Evolutionary conservation across 1,140 invertebrate species (phyloP).

Genomic region (Psix sp.): DNA sequence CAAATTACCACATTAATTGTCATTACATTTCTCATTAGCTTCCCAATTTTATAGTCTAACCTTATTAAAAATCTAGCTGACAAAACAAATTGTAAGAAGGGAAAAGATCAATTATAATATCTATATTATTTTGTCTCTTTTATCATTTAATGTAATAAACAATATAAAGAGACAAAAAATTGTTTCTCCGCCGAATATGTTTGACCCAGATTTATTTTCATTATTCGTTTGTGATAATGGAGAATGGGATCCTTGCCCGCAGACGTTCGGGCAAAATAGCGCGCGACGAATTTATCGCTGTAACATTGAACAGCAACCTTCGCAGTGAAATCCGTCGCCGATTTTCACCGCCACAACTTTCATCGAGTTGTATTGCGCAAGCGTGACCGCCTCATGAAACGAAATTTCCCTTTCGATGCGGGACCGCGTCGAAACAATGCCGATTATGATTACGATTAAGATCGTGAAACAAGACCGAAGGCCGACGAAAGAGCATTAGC

Average conservation of each 20-base stretch:
- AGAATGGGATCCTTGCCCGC: conserved; percentile 35
- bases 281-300: not conserved
- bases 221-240: conserved; percentile 6
- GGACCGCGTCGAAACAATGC: conserved; percentile 13
- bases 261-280: conserved; percentile 6
- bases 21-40: no score
- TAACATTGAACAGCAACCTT: conserved; percentile 51
- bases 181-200: no score
- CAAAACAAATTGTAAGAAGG: no score
- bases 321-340: conserved; percentile 47
- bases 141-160: no score
- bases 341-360: conserved; percentile 17
- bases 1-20: no score
- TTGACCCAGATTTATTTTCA: conserved; percentile 33
- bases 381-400: no score
- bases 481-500: conserved; percentile 14
- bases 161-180: conserved; percentile 36
- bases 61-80: no score
- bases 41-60: no score
- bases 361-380: no score
- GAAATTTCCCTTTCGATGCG: conserved; percentile 8
- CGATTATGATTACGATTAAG: conserved; percentile 34
- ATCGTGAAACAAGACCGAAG: conserved; percentile 23
- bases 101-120: no score
- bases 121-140: no score